phyloP scores from a whole-genome alignment of 2,797 vertebrate species.

The Philypnodon macrostomus region DNA sequence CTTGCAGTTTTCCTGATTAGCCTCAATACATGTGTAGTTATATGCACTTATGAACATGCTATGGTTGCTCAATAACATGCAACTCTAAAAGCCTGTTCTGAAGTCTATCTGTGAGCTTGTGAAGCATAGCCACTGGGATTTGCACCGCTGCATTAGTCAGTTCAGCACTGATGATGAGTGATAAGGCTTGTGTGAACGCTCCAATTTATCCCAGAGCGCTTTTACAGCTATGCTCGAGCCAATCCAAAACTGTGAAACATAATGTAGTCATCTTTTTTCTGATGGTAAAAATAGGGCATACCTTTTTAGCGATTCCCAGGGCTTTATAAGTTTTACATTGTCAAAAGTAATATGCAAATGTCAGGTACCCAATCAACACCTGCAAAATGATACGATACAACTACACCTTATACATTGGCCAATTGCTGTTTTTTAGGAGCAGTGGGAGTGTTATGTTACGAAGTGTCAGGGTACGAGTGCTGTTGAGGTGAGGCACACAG shows the following conservation, averaged over 20 bases:
- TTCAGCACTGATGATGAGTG: constrained; percentile 16
- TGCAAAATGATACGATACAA: too few relatives aligned
- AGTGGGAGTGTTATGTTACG: constrained; percentile 28
- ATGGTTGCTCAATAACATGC: not conserved
- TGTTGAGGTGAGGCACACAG: constrained; percentile 36
- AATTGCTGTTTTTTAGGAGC: constrained; percentile 33
- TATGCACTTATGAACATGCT: not conserved
- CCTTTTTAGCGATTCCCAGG: too few relatives aligned
- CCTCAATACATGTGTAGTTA: not conserved
- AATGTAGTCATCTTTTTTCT: not conserved
- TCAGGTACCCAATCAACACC: too few relatives aligned
- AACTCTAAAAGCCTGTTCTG: not conserved
- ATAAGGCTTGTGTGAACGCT: constrained; percentile 6
- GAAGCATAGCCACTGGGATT: constrained; percentile 5
- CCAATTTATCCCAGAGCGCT: not conserved
- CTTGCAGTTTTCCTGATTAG: not conserved
- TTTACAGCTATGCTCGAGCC: not conserved
- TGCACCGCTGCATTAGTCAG: constrained; percentile 9
- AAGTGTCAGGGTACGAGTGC: constrained; percentile 31
- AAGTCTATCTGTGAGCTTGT: constrained; percentile 3
- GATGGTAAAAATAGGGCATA: not conserved
- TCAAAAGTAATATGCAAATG: too few relatives aligned
- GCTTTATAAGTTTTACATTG: too few relatives aligned
- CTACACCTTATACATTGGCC: too few relatives aligned
- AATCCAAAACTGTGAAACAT: constrained; percentile 6